A percentile compares a stretch with the other conserved stretches of the same genome.
phyloP scores from a whole-genome alignment of 1,140 invertebrate genomes.

The Sinella curviseta region DNA sequence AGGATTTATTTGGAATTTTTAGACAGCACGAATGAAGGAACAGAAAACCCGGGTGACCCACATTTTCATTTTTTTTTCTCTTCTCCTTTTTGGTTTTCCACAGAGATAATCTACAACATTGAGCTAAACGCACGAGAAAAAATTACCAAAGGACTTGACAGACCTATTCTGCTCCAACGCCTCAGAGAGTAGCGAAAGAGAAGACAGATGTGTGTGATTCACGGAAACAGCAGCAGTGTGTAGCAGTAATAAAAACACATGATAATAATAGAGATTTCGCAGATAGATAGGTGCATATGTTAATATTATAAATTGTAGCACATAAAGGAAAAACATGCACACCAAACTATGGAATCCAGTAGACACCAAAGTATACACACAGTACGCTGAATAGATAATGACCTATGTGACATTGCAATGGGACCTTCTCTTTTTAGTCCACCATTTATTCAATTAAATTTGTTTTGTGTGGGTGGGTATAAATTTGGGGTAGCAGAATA shows the following conservation, averaged over 20 bases:
- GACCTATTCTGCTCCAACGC: not conserved
- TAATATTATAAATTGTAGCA: too few relatives aligned
- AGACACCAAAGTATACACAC: slow-evolving; percentile 6
- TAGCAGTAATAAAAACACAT: too few relatives aligned
- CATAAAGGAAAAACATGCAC: too few relatives aligned
- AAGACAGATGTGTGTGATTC: not conserved
- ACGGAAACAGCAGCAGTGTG: not conserved
- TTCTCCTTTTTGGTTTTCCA: not conserved
- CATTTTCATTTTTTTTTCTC: not conserved
- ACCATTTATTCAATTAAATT: slow-evolving; percentile 12
- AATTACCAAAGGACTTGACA: not conserved
- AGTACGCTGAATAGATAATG: slow-evolving; percentile 14
- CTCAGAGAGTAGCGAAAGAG: not conserved
- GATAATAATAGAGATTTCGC: too few relatives aligned
- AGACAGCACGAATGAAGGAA: slow-evolving; percentile 10
- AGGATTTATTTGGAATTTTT: slow-evolving; percentile 12
- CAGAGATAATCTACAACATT: not conserved
- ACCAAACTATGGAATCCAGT: too few relatives aligned
- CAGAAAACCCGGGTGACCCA: slow-evolving; percentile 13
- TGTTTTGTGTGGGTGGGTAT: not conserved
- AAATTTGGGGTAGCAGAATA: not conserved
- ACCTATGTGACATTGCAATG: slow-evolving; percentile 25
- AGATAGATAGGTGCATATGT: too few relatives aligned
- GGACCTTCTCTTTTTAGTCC: not conserved
- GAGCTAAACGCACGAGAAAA: not conserved